Percentiles rank a stretch among this genome's conserved stretches.
Evolutionary conservation across 1,140 invertebrate species (phyloP).

Genomic region (Thalassaphorura encarpata): DNA sequence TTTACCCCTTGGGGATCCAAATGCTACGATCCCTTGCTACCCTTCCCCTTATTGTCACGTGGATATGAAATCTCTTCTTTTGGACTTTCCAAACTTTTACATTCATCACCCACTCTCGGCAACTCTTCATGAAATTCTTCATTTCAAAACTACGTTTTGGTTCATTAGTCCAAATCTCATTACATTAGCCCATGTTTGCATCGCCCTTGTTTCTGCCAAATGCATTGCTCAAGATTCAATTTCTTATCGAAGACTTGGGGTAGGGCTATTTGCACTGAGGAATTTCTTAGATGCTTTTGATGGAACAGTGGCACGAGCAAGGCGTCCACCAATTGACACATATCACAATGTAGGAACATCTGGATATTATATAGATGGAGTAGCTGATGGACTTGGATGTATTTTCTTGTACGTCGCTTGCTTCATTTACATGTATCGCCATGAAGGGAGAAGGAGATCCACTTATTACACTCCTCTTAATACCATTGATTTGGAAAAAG

Average conservation of each 20-base stretch:
- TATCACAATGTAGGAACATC: slow-evolving; percentile 19
- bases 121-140: background rate
- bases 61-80: slow-evolving; percentile 60
- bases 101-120: slow-evolving; percentile 50
- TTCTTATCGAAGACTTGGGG: slow-evolving; percentile 52
- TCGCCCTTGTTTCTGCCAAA: slow-evolving; percentile 57
- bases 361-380: slow-evolving; percentile 61
- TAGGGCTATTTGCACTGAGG: slow-evolving; percentile 60
- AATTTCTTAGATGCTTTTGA: slow-evolving; percentile 69
- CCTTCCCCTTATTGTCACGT: slow-evolving; percentile 60
- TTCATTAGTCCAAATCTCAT: slow-evolving; percentile 68
- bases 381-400: slow-evolving; percentile 62
- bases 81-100: slow-evolving; percentile 66
- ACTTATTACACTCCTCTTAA: background rate
- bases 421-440: slow-evolving; percentile 48
- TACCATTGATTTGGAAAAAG: background rate
- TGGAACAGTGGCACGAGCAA: slow-evolving; percentile 60
- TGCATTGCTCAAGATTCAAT: slow-evolving; percentile 56
- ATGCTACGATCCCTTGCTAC: background rate
- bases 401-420: slow-evolving; percentile 54
- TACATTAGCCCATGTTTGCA: slow-evolving; percentile 58
- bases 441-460: background rate
- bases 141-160: slow-evolving; percentile 3
- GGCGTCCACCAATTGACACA: slow-evolving; percentile 41
- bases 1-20: background rate